phyloP scores from a whole-genome alignment of 1,140 invertebrate genomes.

The Platyscapa corneri region DNA sequence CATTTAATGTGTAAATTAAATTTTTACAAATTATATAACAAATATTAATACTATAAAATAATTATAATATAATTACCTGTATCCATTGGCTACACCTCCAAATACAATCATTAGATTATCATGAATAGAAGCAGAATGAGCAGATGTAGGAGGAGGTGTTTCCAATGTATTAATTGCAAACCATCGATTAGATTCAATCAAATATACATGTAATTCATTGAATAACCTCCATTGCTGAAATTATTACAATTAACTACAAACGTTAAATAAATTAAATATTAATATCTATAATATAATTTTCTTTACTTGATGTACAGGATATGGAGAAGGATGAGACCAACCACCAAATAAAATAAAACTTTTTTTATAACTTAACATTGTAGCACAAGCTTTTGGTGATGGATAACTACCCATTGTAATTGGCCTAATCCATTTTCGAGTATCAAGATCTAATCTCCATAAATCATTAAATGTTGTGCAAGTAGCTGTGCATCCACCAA shows the following conservation, averaged over 20 bases:
- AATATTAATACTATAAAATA: not conserved
- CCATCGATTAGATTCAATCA: slow-evolving; percentile 90
- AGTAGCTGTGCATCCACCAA: slow-evolving; percentile 96
- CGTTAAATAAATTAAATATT: slow-evolving; percentile 12
- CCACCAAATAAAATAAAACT: slow-evolving; percentile 94
- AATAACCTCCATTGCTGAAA: slow-evolving; percentile 85
- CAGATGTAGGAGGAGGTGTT: slow-evolving; percentile 86
- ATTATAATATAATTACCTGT: slow-evolving; percentile 50
- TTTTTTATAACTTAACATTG: slow-evolving; percentile 90
- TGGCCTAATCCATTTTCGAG: slow-evolving; percentile 87
- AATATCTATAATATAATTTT: not conserved
- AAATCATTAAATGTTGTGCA: slow-evolving; percentile 98
- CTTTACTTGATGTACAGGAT: slow-evolving; percentile 89
- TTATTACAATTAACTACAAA: slow-evolving; percentile 36
- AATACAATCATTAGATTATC: slow-evolving; percentile 93
- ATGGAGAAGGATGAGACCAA: slow-evolving; percentile 94
- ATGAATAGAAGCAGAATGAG: slow-evolving; percentile 94
- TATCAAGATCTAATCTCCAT: slow-evolving; percentile 93
- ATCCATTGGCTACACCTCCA: slow-evolving; percentile 80
- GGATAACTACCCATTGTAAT: slow-evolving; percentile 92
- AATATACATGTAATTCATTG: slow-evolving; percentile 94
- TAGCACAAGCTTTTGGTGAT: slow-evolving; percentile 95
- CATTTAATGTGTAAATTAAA: slow-evolving; percentile 6
- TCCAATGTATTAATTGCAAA: slow-evolving; percentile 79
- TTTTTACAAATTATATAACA: not conserved